A percentile compares a stretch with the other conserved stretches of the same genome.
These are phyloP conservation scores for Suillia variegata DNA, from an alignment of 2,888 invertebrate genomes.

Conservation along the genomic window DNA sequence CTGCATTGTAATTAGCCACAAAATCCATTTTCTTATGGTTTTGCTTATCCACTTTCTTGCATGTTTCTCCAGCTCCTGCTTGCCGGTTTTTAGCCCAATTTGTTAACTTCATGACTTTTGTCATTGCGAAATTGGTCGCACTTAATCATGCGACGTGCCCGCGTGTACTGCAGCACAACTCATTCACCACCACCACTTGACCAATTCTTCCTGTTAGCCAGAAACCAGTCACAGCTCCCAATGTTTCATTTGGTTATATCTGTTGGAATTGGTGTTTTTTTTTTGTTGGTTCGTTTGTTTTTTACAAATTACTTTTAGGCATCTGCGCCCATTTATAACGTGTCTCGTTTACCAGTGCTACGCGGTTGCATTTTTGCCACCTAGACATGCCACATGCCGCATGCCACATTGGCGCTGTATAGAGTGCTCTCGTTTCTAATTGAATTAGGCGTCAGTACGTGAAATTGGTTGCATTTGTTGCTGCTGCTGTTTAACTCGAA, in stretches of 20 bases:
- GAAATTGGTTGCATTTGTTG: not conserved
- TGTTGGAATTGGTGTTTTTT: too few species aligned
- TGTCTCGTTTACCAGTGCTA: conserved; percentile 15
- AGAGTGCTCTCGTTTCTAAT: conserved; percentile 9
- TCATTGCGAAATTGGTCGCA: conserved; percentile 27
- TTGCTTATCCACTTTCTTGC: too few species aligned
- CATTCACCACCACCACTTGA: not conserved
- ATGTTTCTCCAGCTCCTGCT: not conserved
- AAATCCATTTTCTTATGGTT: conserved; percentile 19
- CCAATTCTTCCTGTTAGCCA: too few species aligned
- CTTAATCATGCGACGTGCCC: conserved; percentile 23
- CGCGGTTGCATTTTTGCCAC: conserved; percentile 3
- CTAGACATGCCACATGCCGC: not conserved
- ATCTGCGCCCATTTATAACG: conserved; percentile 24
- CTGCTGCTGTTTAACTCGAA: conserved; percentile 16
- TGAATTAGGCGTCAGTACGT: conserved; percentile 17
- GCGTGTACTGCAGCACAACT: not conserved
- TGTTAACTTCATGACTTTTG: conserved; percentile 28
- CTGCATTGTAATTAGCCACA: conserved; percentile 12
- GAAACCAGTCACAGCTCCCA: not conserved
- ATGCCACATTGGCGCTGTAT: not conserved
- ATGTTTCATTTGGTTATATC: not conserved
- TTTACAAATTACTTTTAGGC: conserved; percentile 5
- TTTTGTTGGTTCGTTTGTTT: not conserved
- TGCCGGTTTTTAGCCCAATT: conserved; percentile 15